phyloP scores from a whole-genome alignment of 1,140 invertebrate genomes.

The Calliopsis andreniformis region DNA sequence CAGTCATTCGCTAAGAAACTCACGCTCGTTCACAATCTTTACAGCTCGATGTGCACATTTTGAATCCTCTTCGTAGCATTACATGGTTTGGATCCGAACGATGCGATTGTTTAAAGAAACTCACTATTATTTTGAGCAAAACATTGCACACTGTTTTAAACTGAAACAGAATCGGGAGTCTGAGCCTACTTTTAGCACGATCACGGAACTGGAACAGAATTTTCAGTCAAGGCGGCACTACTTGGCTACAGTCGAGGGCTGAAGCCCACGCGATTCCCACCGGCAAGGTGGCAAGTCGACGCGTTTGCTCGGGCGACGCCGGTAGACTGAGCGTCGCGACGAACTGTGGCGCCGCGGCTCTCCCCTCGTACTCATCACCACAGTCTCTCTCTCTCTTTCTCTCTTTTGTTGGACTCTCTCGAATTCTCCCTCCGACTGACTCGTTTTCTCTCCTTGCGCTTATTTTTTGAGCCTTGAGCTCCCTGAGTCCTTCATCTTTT shows the following conservation, averaged over 20 bases:
- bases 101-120: not conserved
- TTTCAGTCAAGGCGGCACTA: not conserved
- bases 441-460: not conserved
- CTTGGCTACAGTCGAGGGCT: not conserved
- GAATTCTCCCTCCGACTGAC: not conserved
- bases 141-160: not conserved
- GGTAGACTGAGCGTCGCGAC: slow-evolving; percentile 79
- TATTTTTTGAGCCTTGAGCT: slow-evolving; percentile 1
- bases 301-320: slow-evolving; percentile 73
- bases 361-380: slow-evolving; percentile 35
- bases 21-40: not conserved
- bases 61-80: no score
- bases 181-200: no score
- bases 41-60: no score
- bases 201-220: no score
- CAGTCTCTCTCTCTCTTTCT: slow-evolving; percentile 13
- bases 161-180: not conserved
- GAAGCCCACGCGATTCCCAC: slow-evolving; percentile 27
- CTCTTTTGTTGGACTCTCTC: not conserved
- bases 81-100: no score
- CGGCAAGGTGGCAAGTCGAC: slow-evolving; percentile 13
- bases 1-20: no score
- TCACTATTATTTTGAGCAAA: not conserved
- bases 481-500: not conserved
- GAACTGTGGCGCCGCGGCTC: slow-evolving; percentile 69